Evolutionary conservation across 1,140 invertebrate species (phyloP), one percentile per base, ranked within the genome.

Genomic region (Atta texana): DNA sequence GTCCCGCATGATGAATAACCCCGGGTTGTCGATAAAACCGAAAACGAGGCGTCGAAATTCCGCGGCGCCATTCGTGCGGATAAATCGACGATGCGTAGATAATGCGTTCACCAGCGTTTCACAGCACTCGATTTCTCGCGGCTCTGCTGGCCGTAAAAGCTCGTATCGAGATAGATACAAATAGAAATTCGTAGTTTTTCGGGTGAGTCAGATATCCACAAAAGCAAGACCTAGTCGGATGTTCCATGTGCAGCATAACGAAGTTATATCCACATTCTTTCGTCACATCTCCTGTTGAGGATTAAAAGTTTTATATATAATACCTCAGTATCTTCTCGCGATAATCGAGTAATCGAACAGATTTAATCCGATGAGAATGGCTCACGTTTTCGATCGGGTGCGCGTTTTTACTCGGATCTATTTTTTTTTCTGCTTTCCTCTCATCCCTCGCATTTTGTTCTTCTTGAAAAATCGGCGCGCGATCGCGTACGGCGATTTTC

Each of bases 11-110:
- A 69, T 69, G 80, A 88, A 78, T 82, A 91, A 92, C 78, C n/a
- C 39, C 87, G 78, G 85, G 80, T 91, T 89, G 82, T 91, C 90
- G 91, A 93, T 94, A 93, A 93, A 93, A 92, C 90, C 74, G 74
- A 91, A 74, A 93, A 93, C 91, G 90, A 92, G 91, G 75, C 86
- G 90, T 91, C 87, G 88, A 92, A 92, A 92, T 93, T 91, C 76
- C 85, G n/a, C 78, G 66, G 66, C 59, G n/a, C 31, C 77, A 44
- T 81, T 85, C 53, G 75, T 63, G 85, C 81, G 74, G 76, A 90
- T 90, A 90, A 91, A 92, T 87, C 80, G 69, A 53, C 85, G 74
- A 87, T 53, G 85, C 87, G 81, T 68, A 39, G 71, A 24, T 87
- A 85, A 85, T 55, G 44, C 53, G 66, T 86, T 87, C 77, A 77